A percentile compares a stretch with the other conserved stretches of the same genome.
These are phyloP conservation scores for Characodon lateralis DNA, from an alignment of 2,797 vertebrate genomes.

Conservation along the genomic window DNA sequence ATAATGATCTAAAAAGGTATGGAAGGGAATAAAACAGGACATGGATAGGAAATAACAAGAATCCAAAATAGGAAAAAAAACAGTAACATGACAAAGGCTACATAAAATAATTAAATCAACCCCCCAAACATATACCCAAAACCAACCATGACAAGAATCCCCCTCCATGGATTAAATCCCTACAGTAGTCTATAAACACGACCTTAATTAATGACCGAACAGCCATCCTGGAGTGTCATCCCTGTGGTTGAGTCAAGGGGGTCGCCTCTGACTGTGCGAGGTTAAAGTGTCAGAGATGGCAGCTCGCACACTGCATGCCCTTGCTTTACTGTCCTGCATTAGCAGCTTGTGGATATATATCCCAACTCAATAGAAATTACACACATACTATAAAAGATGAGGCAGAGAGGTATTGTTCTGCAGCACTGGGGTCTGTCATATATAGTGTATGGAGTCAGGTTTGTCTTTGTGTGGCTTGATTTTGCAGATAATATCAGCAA, in stretches of 20 bases:
- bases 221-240: constrained; percentile 29
- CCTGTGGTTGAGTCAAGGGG: constrained; percentile 27
- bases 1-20: not conserved
- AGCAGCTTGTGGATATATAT: constrained; percentile 25
- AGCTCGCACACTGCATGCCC: constrained; percentile 33
- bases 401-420: constrained; percentile 34
- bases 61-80: not conserved
- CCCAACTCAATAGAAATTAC: constrained; percentile 17
- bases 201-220: constrained; percentile 51
- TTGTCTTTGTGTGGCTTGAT: constrained; percentile 30
- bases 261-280: constrained; percentile 32
- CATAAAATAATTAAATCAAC: not conserved
- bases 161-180: constrained; percentile 48
- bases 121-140: not conserved
- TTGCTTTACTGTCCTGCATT: constrained; percentile 45
- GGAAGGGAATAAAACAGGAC: not conserved
- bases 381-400: constrained; percentile 18
- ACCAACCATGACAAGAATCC: not conserved
- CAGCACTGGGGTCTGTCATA: constrained; percentile 32
- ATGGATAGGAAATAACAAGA: not conserved
- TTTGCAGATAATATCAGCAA: constrained; percentile 25
- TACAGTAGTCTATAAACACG: constrained; percentile 59
- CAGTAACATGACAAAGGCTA: not conserved
- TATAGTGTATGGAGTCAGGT: constrained; percentile 34
- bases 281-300: constrained; percentile 45